phyloP scores from a whole-genome alignment of 2,797 vertebrate genomes.

The Novumbra hubbsi region DNA sequence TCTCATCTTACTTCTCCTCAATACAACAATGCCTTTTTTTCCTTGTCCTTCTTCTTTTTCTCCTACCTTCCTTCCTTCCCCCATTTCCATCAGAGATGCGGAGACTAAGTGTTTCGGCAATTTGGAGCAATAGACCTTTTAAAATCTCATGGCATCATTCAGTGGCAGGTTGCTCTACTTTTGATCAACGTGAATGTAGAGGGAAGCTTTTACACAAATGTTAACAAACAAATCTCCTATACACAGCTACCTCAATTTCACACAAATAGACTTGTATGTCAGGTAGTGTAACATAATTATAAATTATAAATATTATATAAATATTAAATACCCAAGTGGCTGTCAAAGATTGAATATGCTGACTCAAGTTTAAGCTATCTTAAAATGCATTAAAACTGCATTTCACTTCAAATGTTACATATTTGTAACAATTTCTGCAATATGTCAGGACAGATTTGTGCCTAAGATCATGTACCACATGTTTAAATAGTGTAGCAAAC shows the following conservation, averaged over 20 bases:
- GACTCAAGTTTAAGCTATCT: constrained; percentile 4
- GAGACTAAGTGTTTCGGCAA: not conserved
- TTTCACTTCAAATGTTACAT: too few relatives aligned
- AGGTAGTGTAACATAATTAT: constrained; percentile 14
- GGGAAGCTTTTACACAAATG: constrained; percentile 28
- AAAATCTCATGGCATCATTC: constrained; percentile 58
- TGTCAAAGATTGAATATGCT: not conserved
- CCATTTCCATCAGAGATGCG: constrained; percentile 30
- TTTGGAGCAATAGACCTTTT: constrained; percentile 30
- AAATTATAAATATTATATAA: constrained; percentile 1
- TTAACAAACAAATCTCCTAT: constrained; percentile 25
- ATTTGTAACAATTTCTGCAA: too few relatives aligned
- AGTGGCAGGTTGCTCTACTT: constrained; percentile 2
- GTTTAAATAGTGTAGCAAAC: too few relatives aligned
- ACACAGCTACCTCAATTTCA: not conserved
- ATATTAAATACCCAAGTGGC: too few relatives aligned
- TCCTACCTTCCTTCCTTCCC: constrained; percentile 46
- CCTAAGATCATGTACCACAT: too few relatives aligned
- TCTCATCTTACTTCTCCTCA: constrained; percentile 8
- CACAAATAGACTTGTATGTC: constrained; percentile 17
- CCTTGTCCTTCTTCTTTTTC: not conserved
- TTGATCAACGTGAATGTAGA: constrained; percentile 20
- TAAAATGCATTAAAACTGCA: constrained; percentile 25
- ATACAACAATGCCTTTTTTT: not conserved
- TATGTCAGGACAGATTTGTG: too few relatives aligned